Conservation (phyloP, 2,888 invertebrate species). For the Villa cingulata region DNA sequence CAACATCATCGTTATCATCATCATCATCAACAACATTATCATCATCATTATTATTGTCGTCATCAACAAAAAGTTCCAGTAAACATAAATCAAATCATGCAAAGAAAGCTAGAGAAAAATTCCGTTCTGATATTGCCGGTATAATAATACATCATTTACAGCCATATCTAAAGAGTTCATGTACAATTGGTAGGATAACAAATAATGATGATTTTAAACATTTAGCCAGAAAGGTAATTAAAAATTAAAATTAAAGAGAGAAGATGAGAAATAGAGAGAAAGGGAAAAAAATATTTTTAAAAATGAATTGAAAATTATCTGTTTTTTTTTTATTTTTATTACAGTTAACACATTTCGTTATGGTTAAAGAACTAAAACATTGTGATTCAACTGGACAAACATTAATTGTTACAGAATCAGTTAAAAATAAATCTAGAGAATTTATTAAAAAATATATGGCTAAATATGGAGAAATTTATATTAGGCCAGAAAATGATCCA, state of each 20-base stretch:
- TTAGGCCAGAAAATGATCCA: conserved; percentile 7
- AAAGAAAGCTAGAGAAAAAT: conserved; percentile 73
- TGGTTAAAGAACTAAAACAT: conserved; percentile 89
- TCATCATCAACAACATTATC: background rate
- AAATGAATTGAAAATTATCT: background rate
- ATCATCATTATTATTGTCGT: background rate
- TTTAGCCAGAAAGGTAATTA: conserved; percentile 70
- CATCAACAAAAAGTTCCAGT: conserved; percentile 16
- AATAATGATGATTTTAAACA: conserved; percentile 89
- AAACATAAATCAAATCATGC: conserved; percentile 19
- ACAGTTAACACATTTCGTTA: conserved; percentile 88
- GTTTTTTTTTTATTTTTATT: conserved; percentile 19
- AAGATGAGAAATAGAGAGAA: too few relatives aligned
- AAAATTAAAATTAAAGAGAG: background rate
- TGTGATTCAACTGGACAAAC: conserved; percentile 47
- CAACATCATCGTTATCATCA: background rate
- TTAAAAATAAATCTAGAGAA: conserved; percentile 87
- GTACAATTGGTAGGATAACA: conserved; percentile 70
- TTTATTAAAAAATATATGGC: conserved; percentile 94
- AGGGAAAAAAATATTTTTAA: too few relatives aligned
- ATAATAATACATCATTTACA: conserved; percentile 74
- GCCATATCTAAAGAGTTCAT: conserved; percentile 78
- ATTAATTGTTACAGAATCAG: conserved; percentile 37
- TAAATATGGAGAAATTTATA: conserved; percentile 73
- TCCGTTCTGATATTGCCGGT: conserved; percentile 63